These are phyloP conservation scores for Nasonovia ribisnigri DNA, from an alignment of 2,888 invertebrate species.

Conservation along the genomic window DNA sequence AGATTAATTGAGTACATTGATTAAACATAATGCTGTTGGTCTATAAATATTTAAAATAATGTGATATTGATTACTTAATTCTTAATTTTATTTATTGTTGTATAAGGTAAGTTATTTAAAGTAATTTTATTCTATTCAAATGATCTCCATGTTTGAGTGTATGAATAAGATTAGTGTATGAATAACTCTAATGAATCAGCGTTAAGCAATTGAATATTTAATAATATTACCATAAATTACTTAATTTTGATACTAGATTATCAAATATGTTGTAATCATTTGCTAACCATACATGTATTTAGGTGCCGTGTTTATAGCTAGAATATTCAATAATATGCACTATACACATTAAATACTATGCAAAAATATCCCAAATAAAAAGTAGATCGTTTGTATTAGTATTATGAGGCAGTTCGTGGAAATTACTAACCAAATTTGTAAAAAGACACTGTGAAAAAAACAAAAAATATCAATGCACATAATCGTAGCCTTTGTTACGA, in stretches of 20 bases:
- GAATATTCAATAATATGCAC: not conserved
- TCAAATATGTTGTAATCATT: not conserved
- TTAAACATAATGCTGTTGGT: not conserved
- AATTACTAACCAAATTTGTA: not conserved
- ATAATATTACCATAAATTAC: constrained; percentile 32
- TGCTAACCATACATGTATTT: not conserved
- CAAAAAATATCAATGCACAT: not conserved
- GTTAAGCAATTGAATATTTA: not conserved
- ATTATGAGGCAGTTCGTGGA: not conserved
- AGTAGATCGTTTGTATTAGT: not conserved
- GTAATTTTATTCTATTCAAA: not conserved
- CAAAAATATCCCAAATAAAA: not conserved
- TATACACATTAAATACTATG: not conserved
- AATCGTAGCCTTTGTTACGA: not conserved
- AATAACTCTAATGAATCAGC: constrained; percentile 17
- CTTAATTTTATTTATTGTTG: not conserved
- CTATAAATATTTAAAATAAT: not conserved
- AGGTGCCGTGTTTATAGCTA: not conserved
- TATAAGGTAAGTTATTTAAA: not conserved
- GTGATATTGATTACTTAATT: not conserved
- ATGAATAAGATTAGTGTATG: not conserved
- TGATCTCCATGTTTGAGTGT: not conserved
- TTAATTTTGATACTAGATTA: not conserved
- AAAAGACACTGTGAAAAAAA: not conserved
- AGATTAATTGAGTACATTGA: not conserved